Percentiles rank a stretch among this genome's conserved stretches.
phyloP scores from a whole-genome alignment of 1,140 invertebrate genomes.

The Tetranychus urticae region DNA sequence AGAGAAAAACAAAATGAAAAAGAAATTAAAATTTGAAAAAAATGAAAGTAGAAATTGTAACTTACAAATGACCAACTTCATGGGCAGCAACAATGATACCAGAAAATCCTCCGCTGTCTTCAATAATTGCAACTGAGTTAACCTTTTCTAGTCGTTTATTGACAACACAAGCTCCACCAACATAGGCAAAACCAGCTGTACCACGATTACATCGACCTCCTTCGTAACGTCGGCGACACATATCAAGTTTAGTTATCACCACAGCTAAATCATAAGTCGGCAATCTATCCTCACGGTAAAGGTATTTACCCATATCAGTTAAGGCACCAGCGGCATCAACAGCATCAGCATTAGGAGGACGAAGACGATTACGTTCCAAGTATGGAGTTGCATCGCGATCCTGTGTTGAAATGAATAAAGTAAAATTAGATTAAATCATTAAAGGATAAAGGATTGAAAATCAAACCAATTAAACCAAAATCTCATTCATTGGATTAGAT shows the following conservation, averaged over 20 bases:
- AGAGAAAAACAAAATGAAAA: constrained; percentile 12
- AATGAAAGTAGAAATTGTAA: constrained; percentile 13
- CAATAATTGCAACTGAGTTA: constrained; percentile 83
- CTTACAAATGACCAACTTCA: constrained; percentile 89
- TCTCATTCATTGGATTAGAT: too few species aligned
- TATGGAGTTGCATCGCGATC: constrained; percentile 82
- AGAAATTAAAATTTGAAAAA: not conserved
- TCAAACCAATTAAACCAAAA: too few species aligned
- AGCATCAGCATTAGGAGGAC: constrained; percentile 44
- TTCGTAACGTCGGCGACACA: constrained; percentile 82
- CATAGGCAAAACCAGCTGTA: constrained; percentile 89
- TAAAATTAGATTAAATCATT: too few species aligned
- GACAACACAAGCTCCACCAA: constrained; percentile 80
- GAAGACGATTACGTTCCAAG: constrained; percentile 64
- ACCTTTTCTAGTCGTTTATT: constrained; percentile 86
- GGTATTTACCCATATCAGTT: constrained; percentile 88
- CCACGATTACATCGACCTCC: constrained; percentile 87
- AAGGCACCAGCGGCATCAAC: constrained; percentile 78
- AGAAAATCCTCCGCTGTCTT: constrained; percentile 83
- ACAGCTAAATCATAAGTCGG: constrained; percentile 87
- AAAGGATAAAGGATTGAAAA: too few species aligned
- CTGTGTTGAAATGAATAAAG: constrained; percentile 24
- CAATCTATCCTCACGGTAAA: constrained; percentile 70
- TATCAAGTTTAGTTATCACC: constrained; percentile 91
- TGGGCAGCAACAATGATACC: constrained; percentile 87